phyloP scores from a whole-genome alignment of 2,113 vertebrate species.

The Nicator chloris region DNA sequence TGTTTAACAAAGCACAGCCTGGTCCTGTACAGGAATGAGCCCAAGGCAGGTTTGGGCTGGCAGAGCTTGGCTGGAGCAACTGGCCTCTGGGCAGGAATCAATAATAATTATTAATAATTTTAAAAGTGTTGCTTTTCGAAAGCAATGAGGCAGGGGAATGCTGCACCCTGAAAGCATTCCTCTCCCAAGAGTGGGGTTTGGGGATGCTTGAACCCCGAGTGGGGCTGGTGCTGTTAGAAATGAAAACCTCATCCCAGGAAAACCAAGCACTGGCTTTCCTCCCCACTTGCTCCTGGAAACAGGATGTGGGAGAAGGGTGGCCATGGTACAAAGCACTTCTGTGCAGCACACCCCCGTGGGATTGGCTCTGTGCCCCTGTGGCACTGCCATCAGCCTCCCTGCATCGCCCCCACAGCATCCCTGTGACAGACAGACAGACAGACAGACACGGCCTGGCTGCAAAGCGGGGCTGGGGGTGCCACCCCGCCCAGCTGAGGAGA shows the following conservation, averaged over 20 bases:
- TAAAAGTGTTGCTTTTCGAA: background rate
- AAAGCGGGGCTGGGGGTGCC: background rate
- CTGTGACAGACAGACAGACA: background rate
- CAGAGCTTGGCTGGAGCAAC: background rate
- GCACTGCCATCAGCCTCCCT: background rate
- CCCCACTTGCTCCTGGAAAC: background rate
- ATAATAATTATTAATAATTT: background rate
- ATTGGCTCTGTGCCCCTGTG: background rate
- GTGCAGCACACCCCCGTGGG: background rate
- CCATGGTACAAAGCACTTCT: background rate
- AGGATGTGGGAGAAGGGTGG: background rate
- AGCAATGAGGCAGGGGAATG: background rate
- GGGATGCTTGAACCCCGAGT: rapidly evolving
- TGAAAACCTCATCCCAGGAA: background rate
- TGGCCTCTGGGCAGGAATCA: background rate
- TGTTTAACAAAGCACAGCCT: background rate
- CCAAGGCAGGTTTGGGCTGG: background rate
- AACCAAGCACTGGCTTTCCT: background rate
- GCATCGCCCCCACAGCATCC: background rate
- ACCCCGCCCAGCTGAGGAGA: rapidly evolving
- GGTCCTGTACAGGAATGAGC: background rate
- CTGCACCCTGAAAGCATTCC: background rate
- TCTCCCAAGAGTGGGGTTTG: rapidly evolving
- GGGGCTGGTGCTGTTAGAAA: background rate
- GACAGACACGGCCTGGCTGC: rapidly evolving